phyloP scores from a whole-genome alignment of 2,113 vertebrate genomes.

The Nyctereutes procyonoides region DNA sequence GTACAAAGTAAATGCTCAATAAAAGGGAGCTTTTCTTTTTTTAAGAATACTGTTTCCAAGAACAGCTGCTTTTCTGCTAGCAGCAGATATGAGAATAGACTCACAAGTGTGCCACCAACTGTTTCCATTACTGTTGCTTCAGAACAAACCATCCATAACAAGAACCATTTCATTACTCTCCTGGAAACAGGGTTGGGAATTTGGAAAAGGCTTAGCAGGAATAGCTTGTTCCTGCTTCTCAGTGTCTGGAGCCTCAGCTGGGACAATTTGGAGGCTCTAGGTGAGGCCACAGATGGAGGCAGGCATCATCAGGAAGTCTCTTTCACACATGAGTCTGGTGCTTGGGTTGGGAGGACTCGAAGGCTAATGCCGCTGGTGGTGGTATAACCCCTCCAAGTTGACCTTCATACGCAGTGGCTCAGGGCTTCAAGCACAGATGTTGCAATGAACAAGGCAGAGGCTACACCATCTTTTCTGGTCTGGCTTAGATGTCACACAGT shows the following conservation, averaged over 20 bases:
- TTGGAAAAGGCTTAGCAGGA: background rate
- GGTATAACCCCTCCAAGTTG: too few species aligned
- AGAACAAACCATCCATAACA: background rate
- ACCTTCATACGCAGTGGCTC: background rate
- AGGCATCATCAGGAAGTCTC: background rate
- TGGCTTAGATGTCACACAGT: background rate
- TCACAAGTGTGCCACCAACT: background rate
- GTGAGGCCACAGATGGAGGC: background rate
- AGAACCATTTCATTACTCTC: background rate
- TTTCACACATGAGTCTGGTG: background rate
- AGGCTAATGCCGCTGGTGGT: background rate
- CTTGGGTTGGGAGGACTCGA: background rate
- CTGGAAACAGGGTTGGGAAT: background rate
- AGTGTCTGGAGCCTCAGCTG: background rate
- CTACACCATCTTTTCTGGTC: background rate
- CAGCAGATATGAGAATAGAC: background rate
- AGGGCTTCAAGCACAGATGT: background rate
- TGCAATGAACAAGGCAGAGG: background rate
- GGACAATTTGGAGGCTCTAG: background rate
- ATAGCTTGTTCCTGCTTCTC: background rate
- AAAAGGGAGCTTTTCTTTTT: constrained; percentile 1
- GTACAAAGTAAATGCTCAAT: background rate
- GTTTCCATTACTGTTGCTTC: background rate
- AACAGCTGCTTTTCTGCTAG: constrained; percentile 4
- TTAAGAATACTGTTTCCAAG: background rate